Evolutionary conservation across 2,113 vertebrate species (phyloP).

Genomic region (Cephalopterus ornatus): DNA sequence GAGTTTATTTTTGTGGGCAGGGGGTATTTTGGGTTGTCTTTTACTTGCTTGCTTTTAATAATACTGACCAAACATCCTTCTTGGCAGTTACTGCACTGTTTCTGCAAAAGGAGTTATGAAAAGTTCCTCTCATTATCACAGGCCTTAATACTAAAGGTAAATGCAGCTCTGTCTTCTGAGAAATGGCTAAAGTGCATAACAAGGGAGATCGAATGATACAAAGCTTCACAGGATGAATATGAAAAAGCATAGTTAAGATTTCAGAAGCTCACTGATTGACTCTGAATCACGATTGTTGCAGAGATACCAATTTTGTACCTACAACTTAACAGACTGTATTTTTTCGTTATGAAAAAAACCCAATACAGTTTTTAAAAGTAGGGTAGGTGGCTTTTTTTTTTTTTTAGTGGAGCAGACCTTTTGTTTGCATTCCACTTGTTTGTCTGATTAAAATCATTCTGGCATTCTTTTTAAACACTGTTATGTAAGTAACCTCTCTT

Average conservation of each 20-base stretch:
- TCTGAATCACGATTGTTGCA: background rate
- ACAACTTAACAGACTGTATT: background rate
- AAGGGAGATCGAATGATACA: background rate
- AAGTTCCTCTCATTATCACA: background rate
- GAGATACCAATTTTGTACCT: background rate
- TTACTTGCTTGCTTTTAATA: background rate
- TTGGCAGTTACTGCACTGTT: background rate
- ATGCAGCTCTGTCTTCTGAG: background rate
- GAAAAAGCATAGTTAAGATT: background rate
- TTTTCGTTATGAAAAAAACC: background rate
- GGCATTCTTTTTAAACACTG: background rate
- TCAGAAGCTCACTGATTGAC: background rate
- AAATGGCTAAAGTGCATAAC: background rate
- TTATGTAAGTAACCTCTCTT: constrained; percentile 25
- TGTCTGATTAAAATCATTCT: background rate
- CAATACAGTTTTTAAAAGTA: background rate
- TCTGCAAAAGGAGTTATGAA: background rate
- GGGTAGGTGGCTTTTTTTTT: background rate
- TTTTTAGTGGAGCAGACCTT: background rate
- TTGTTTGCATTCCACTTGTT: background rate
- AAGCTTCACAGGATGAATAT: background rate
- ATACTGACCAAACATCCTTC: background rate
- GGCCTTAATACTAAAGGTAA: background rate
- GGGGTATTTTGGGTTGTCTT: background rate
- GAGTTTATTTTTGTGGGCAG: background rate